Conservation (phyloP, 2,888 invertebrate species). For the Folsomia manolachei region DNA sequence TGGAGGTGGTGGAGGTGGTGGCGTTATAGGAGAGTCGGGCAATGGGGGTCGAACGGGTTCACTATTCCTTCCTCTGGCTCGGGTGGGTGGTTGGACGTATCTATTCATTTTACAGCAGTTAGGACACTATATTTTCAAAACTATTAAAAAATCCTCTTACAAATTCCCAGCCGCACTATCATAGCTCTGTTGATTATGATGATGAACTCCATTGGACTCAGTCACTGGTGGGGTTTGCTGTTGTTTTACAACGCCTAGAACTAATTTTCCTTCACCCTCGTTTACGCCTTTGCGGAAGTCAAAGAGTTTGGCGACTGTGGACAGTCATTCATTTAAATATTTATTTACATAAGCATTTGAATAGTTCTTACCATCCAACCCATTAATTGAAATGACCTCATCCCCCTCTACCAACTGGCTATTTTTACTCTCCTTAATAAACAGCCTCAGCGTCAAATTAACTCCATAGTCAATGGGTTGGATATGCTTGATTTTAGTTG, state of each 20-base stretch:
- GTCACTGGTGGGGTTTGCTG: neutral
- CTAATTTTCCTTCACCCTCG: neutral
- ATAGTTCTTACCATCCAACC: no score
- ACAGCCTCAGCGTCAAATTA: neutral
- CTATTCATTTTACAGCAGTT: no score
- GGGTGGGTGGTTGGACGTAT: slow-evolving; percentile 84
- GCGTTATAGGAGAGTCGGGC: slow-evolving; percentile 1
- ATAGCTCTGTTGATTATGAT: slow-evolving; percentile 11
- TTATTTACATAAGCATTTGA: neutral
- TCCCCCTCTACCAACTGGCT: neutral
- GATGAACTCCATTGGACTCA: neutral
- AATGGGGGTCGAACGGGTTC: slow-evolving; percentile 10
- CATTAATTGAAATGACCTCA: slow-evolving; percentile 3
- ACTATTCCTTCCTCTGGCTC: slow-evolving; percentile 50
- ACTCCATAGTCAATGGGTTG: neutral
- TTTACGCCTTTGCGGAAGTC: slow-evolving; percentile 1
- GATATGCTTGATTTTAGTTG: slow-evolving; percentile 5
- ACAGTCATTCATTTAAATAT: no score
- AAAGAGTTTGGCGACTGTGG: neutral
- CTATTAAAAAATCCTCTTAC: no score
- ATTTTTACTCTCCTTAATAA: slow-evolving; percentile 8
- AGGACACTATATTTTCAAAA: no score
- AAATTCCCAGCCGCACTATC: slow-evolving; percentile 62
- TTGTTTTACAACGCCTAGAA: neutral
- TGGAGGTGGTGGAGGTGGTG: slow-evolving; percentile 39